Evolutionary conservation across 1,140 invertebrate species (phyloP), one percentile per base, ranked within the genome.

Genomic region (Drosophila subpulchrella): DNA sequence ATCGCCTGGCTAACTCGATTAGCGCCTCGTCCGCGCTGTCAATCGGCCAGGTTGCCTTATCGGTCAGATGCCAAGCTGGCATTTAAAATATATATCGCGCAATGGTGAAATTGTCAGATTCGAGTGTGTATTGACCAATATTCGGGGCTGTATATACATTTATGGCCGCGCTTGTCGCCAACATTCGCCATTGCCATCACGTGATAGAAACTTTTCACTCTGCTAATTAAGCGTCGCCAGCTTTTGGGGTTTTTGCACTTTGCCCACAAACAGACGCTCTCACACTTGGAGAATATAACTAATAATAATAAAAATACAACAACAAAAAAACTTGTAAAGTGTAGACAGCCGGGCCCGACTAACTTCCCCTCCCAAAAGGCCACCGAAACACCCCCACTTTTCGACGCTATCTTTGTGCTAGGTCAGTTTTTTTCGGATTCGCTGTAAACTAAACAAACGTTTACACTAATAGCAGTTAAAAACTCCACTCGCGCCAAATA

Each of bases 71-170:
- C 41, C 72, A 15, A 36, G 48, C 72, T 41, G 48, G 36, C 63
- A 51, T 44, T 60, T 61, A 73, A 68, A 72, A 76, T 88, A 78
- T 74, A 83, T 83, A 78, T 75, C 73, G 66, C 72, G 71, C 53
- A 78, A 78, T 72, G 65, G 75, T 65, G 59, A 75, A 67, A 72
- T 77, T 88, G 86, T 84, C 83, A 89, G 62, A 73, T 89, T 89
- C 83, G 55, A 89, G 84, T 88, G 84, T 73, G 36, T 83, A 88
- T 88, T 88, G 79, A 50, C 80, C 83, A 88, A 88, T 88, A 73
- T 62, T 66, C 55, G 55, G 57, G 47, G 20, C 36, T 20, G 51
- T 61, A 57, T 54, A 72, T 51, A 75, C 55, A 75, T 78, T 78
- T 78, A 78, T 78, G 75, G 59, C 68, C 55, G n/a, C 46, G 67